These are phyloP conservation scores for Rhynchotus rufescens DNA, from an alignment of 2,797 vertebrate species.

Conservation along the genomic window DNA sequence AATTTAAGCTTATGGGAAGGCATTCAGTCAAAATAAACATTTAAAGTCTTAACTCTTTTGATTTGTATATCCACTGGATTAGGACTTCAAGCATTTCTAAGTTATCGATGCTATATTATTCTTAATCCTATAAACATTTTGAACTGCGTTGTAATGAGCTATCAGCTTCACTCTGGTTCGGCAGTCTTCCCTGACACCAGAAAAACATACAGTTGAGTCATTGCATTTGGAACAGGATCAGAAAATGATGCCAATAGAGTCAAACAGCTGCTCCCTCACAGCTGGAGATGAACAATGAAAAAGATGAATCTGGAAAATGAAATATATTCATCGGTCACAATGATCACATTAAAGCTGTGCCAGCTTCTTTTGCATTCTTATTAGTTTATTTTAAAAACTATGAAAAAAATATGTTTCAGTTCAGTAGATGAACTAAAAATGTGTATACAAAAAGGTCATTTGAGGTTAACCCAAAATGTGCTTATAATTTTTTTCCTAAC, in stretches of 20 bases:
- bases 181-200: background rate
- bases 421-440: background rate
- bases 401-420: background rate
- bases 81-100: background rate
- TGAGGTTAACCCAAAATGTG: background rate
- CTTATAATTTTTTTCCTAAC: background rate
- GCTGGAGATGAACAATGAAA: background rate
- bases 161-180: background rate
- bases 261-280: background rate
- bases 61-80: background rate
- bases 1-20: background rate
- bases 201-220: background rate
- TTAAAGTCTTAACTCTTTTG: background rate
- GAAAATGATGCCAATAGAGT: background rate
- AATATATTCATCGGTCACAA: background rate
- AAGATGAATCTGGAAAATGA: background rate
- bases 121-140: conserved; percentile 21
- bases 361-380: background rate
- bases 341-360: background rate
- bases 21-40: background rate
- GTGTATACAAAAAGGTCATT: background rate
- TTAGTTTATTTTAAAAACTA: background rate
- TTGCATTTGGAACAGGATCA: background rate
- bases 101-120: background rate
- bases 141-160: background rate